Conservation (phyloP, 2,888 invertebrate species). For the Pollenia angustigena region DNA sequence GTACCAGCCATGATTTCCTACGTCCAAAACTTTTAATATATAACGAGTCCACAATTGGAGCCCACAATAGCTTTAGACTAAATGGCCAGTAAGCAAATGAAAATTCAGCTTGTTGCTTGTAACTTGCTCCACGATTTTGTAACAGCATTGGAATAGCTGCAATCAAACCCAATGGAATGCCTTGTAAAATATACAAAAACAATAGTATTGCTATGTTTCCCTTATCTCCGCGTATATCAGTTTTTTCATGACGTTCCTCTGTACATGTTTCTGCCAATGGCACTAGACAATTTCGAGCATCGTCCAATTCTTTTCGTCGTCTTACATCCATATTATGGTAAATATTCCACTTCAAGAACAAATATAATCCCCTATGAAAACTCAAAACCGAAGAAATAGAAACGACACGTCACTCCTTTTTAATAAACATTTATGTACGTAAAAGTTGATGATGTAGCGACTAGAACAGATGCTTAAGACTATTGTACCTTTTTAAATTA, state of each 20-base stretch:
- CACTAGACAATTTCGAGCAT: slow-evolving; percentile 43
- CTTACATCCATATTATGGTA: slow-evolving; percentile 66
- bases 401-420: slow-evolving; percentile 68
- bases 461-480: background rate
- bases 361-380: background rate
- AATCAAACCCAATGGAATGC: slow-evolving; percentile 96
- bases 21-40: slow-evolving; percentile 94
- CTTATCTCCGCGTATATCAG: slow-evolving; percentile 89
- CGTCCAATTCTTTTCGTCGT: slow-evolving; percentile 69
- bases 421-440: slow-evolving; percentile 38
- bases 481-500: background rate
- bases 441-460: background rate
- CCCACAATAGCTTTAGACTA: slow-evolving; percentile 97
- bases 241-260: slow-evolving; percentile 78
- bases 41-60: slow-evolving; percentile 97
- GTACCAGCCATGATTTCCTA: slow-evolving; percentile 97
- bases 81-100: slow-evolving; percentile 98
- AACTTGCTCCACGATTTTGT: slow-evolving; percentile 95
- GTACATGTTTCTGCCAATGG: slow-evolving; percentile 28
- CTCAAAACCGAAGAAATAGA: slow-evolving; percentile 33
- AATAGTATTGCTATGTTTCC: slow-evolving; percentile 93
- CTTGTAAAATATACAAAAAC: slow-evolving; percentile 97
- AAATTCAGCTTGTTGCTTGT: slow-evolving; percentile 97
- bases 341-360: background rate
- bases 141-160: slow-evolving; percentile 98